These are phyloP conservation scores for Sylvietta virens DNA, from an alignment of 2,113 vertebrate species.

Conservation along the genomic window DNA sequence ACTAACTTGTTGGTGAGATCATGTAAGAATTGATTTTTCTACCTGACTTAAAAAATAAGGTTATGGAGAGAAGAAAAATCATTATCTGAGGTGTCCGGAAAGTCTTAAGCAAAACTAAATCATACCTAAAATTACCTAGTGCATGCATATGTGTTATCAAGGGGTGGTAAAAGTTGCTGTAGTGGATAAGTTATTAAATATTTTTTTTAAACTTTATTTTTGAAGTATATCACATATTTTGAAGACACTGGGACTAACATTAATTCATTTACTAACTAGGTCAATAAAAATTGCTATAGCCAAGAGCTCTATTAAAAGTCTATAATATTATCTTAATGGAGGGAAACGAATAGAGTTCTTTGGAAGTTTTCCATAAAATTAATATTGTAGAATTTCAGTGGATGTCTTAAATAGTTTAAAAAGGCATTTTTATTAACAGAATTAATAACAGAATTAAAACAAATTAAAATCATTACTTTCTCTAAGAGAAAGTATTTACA, in stretches of 20 bases:
- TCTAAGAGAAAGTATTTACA: slow-evolving; percentile 34
- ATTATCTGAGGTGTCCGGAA: background rate
- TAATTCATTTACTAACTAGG: slow-evolving; percentile 71
- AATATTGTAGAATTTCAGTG: slow-evolving; percentile 64
- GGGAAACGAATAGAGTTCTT: slow-evolving; percentile 64
- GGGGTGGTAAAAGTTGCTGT: background rate
- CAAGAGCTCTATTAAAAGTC: slow-evolving; percentile 72
- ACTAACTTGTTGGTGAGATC: background rate
- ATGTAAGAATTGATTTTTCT: slow-evolving; percentile 37
- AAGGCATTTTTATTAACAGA: slow-evolving; percentile 69
- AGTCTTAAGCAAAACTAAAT: slow-evolving; percentile 20
- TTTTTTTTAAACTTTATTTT: background rate
- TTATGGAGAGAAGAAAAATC: slow-evolving; percentile 5
- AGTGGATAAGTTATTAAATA: background rate
- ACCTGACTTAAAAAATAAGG: slow-evolving; percentile 17
- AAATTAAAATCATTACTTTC: slow-evolving; percentile 67
- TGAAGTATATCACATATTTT: slow-evolving; percentile 13
- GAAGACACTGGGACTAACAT: slow-evolving; percentile 40
- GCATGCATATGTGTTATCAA: background rate
- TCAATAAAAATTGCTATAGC: slow-evolving; percentile 73
- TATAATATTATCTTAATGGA: slow-evolving; percentile 75
- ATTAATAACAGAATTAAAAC: slow-evolving; percentile 69
- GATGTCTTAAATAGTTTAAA: slow-evolving; percentile 61
- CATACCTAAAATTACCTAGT: background rate
- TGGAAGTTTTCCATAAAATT: slow-evolving; percentile 75